Evolutionary conservation across 2,797 vertebrate genomes (phyloP).

Genomic region (Eleutherodactylus coqui): DNA sequence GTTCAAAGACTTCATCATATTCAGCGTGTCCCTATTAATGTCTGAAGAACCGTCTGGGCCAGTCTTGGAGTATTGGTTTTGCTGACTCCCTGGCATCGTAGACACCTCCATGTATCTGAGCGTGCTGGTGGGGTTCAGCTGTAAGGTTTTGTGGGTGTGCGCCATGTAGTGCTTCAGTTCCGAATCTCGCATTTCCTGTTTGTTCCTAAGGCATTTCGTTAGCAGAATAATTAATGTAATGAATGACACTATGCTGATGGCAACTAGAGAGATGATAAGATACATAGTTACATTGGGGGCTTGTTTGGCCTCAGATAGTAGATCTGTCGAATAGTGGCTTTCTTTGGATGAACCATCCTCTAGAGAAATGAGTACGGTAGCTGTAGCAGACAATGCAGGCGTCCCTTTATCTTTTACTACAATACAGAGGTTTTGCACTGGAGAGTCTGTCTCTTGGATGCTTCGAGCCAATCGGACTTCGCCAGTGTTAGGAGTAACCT

Average conservation of each 20-base stretch:
- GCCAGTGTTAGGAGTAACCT: slow-evolving; percentile 71
- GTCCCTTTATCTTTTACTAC: slow-evolving; percentile 46
- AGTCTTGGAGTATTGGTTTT: slow-evolving; percentile 87
- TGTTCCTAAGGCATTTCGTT: slow-evolving; percentile 34
- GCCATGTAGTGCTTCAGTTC: slow-evolving; percentile 40
- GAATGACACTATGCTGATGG: slow-evolving; percentile 85
- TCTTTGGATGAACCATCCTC: slow-evolving; percentile 20
- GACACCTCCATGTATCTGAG: slow-evolving; percentile 97
- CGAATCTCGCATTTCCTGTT: background rate
- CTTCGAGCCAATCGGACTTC: slow-evolving; percentile 73
- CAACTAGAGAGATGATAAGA: slow-evolving; percentile 75
- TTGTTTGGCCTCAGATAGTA: background rate
- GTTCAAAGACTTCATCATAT: slow-evolving; percentile 77
- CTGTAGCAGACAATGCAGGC: slow-evolving; percentile 54
- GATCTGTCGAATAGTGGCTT: slow-evolving; percentile 39
- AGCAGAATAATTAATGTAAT: slow-evolving; percentile 85
- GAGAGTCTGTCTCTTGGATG: slow-evolving; percentile 71
- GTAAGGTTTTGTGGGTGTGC: slow-evolving; percentile 76
- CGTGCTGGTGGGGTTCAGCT: slow-evolving; percentile 92
- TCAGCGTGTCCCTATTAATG: slow-evolving; percentile 86
- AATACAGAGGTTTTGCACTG: slow-evolving; percentile 41
- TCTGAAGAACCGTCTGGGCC: slow-evolving; percentile 89
- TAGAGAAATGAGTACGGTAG: slow-evolving; percentile 32
- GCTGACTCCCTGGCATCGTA: slow-evolving; percentile 80
- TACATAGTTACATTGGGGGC: slow-evolving; percentile 28